phyloP scores from a whole-genome alignment of 2,113 vertebrate species.

The Rhipidura dahli region DNA sequence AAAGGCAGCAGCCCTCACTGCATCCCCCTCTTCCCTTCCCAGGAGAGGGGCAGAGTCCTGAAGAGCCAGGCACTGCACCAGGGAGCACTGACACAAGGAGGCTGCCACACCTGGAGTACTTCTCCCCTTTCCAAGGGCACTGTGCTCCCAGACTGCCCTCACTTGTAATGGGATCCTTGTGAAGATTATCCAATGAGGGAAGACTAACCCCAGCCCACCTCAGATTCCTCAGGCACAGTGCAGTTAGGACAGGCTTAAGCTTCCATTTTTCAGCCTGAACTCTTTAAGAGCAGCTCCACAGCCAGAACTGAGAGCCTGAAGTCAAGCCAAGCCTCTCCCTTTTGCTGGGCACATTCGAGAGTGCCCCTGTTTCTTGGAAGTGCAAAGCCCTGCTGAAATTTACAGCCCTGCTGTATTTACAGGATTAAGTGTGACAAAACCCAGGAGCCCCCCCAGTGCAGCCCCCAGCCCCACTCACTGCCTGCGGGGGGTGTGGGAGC shows the following conservation, averaged over 20 bases:
- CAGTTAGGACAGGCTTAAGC: too few relatives aligned
- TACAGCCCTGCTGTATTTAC: too few relatives aligned
- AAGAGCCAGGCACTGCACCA: not conserved
- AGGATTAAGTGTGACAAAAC: rapidly evolving
- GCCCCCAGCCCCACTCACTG: constrained; percentile 78
- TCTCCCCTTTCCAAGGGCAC: not conserved
- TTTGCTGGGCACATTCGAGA: not conserved
- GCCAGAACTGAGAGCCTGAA: rapidly evolving
- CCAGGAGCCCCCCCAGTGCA: rapidly evolving
- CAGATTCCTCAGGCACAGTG: rapidly evolving
- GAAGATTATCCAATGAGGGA: rapidly evolving
- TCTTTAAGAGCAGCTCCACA: rapidly evolving
- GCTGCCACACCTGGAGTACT: not conserved
- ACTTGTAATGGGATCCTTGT: rapidly evolving
- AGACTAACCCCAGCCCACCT: not conserved
- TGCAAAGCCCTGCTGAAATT: not conserved
- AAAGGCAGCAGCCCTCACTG: not conserved
- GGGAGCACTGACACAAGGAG: too few relatives aligned
- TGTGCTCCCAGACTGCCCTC: not conserved
- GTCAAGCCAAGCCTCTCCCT: too few relatives aligned
- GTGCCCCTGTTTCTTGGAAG: rapidly evolving
- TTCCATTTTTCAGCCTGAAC: not conserved
- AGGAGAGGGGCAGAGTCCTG: not conserved
- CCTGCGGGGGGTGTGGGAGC: constrained; percentile 87
- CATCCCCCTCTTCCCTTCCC: rapidly evolving